Evolutionary conservation across 2,113 vertebrate species (phyloP).

Genomic region (Brachionichthys hirsutus): DNA sequence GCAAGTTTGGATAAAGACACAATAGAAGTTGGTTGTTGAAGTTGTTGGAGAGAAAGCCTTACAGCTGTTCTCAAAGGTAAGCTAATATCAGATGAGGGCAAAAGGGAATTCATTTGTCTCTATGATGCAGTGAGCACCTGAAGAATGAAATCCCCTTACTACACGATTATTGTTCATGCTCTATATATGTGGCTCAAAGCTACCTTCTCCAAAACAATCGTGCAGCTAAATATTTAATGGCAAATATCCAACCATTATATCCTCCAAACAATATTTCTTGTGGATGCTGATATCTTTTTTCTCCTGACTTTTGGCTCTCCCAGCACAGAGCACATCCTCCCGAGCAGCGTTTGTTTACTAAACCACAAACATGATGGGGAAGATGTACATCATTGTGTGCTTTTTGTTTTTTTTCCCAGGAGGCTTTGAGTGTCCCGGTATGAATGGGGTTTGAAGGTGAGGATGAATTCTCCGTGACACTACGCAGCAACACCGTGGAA

Average conservation of each 20-base stretch:
- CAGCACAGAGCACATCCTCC: background rate
- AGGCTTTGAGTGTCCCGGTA: constrained; percentile 17
- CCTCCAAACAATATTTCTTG: background rate
- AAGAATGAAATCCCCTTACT: background rate
- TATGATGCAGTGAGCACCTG: background rate
- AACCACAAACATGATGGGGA: background rate
- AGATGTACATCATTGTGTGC: constrained; percentile 2
- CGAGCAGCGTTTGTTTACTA: constrained; percentile 5
- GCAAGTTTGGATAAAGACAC: too few relatives aligned
- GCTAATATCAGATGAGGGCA: too few relatives aligned
- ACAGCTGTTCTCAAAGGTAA: too few relatives aligned
- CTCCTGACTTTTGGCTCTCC: background rate
- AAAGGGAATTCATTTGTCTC: too few relatives aligned
- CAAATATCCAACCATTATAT: background rate
- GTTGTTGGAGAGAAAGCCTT: too few relatives aligned
- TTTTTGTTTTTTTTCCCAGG: constrained; percentile 23
- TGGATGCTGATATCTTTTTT: background rate
- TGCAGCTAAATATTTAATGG: background rate
- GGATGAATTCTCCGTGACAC: constrained; percentile 41
- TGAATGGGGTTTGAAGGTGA: constrained; percentile 38
- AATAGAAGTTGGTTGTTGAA: too few relatives aligned
- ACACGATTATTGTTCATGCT: background rate
- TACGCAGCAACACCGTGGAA: constrained; percentile 38
- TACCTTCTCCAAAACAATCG: background rate
- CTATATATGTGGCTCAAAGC: background rate